Evolutionary conservation across 2,888 invertebrate genomes (phyloP), one percentile per base, ranked within the genome.

Genomic region (Camponotus fellah): DNA sequence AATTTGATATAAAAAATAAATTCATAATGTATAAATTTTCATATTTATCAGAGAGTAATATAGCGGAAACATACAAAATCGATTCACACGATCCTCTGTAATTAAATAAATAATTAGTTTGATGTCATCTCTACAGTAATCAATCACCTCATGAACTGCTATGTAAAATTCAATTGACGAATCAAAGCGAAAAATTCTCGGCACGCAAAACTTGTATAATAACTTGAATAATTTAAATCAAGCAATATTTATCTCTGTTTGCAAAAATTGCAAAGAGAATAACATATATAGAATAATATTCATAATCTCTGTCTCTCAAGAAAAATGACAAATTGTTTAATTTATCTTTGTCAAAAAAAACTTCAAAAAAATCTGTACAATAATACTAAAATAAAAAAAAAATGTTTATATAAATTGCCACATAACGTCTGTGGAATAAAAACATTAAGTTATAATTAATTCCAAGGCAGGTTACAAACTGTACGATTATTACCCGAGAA

Each of bases 41-140:
- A 65, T 53, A 65, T 76, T 34, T 65, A 10, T 65, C 37, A 21
- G 12, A 17, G 17, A 76, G 10, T 21, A 14, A 4, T 32, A 10
- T 0, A 37, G 17, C 17, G 32, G 12, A 74, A 74, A 46, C 34
- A 37, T 17, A n/a, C 43, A 9, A 21, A 3, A 9, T 3, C n/a
- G n/a, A n/a, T 1, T 46, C 34, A 64, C 32, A 74, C 9, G n/a
- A 62, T 62, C 75, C 3, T 72, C 43, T 37, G 6, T 37, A 37
- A 37, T 26, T 26, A 26, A 26, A 26, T 60, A 60, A 75, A 64
- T 76, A 75, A 75, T 75, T 75, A 65, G 12, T 37, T 8, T 65
- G 74, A 75, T 4, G 46, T 75, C 21, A n/a, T 14, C 3, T 37
- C 9, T 21, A 21, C 64, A 58, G 21, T 43, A 34, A 76, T 65